A percentile compares a stretch with the other conserved stretches of the same genome.
phyloP scores from a whole-genome alignment of 2,797 vertebrate genomes.

The Todus mexicanus region DNA sequence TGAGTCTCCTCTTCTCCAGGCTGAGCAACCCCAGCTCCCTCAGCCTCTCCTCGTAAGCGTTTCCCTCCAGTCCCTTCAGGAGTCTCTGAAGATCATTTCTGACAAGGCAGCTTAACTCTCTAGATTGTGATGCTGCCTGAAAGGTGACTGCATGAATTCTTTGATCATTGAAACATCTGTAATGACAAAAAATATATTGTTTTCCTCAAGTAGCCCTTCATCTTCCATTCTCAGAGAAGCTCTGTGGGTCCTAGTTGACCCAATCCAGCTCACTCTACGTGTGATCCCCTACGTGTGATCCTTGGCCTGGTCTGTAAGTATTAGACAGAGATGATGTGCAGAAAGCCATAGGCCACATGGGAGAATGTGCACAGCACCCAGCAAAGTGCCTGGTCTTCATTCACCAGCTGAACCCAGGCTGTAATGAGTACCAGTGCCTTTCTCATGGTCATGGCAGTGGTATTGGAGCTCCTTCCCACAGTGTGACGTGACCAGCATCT shows the following conservation, averaged over 20 bases:
- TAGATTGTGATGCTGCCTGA: background rate
- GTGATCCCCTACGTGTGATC: background rate
- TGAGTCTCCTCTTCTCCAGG: too few relatives aligned
- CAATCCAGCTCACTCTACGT: background rate
- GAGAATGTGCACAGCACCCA: background rate
- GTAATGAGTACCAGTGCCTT: background rate
- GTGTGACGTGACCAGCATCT: accelerated
- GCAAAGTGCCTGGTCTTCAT: background rate
- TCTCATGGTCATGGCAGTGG: accelerated
- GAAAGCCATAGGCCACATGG: accelerated
- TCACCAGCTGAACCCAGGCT: accelerated
- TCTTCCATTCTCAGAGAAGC: background rate
- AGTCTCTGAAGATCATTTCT: background rate
- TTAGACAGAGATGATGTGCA: background rate
- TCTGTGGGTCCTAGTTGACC: background rate
- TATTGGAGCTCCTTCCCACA: background rate
- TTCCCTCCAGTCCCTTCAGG: too few relatives aligned
- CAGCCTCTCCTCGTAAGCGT: too few relatives aligned
- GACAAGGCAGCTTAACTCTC: background rate
- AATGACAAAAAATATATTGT: background rate
- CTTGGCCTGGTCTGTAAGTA: background rate
- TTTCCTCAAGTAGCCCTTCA: background rate
- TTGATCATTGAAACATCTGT: background rate
- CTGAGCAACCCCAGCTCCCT: too few relatives aligned
- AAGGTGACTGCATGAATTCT: background rate